These are phyloP conservation scores for Magallana ariakensis DNA, from an alignment of 1,140 invertebrate genomes.

Conservation along the genomic window DNA sequence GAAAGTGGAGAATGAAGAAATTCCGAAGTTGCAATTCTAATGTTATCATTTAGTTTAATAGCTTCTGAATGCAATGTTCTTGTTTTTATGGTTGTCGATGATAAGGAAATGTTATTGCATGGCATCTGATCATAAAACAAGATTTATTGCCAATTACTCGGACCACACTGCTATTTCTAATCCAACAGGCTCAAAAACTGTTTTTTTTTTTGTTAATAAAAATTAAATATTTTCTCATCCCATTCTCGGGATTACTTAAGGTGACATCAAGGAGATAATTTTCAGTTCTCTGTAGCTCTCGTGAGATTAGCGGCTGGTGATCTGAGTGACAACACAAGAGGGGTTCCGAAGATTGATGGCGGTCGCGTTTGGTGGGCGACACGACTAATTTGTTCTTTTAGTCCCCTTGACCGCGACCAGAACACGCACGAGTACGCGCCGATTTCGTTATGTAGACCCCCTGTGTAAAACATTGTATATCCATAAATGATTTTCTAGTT, in stretches of 20 bases:
- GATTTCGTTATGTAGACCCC: neutral
- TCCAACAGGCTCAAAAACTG: neutral
- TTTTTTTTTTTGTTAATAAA: neutral
- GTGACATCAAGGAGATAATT: constrained; percentile 32
- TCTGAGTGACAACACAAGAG: neutral
- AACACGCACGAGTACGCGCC: neutral
- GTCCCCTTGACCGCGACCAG: neutral
- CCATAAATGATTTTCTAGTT: neutral
- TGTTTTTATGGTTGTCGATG: constrained; percentile 11
- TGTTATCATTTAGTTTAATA: too few species aligned
- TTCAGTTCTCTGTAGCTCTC: neutral
- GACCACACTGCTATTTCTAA: neutral
- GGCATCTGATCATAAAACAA: constrained; percentile 11
- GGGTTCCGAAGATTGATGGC: constrained; percentile 13
- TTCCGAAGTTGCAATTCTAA: too few species aligned
- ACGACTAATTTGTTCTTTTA: constrained; percentile 2
- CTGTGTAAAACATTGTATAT: neutral
- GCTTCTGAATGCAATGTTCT: neutral
- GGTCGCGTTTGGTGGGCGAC: constrained; percentile 28
- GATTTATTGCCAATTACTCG: constrained; percentile 23
- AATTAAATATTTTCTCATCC: neutral
- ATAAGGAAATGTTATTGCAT: constrained; percentile 4
- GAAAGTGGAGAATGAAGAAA: too few species aligned
- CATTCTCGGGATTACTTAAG: neutral
- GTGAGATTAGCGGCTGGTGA: constrained; percentile 10